Base-by-base conservation (phyloP, 2,888 invertebrate genomes). In the Netelia fuscicornis region DNA sequence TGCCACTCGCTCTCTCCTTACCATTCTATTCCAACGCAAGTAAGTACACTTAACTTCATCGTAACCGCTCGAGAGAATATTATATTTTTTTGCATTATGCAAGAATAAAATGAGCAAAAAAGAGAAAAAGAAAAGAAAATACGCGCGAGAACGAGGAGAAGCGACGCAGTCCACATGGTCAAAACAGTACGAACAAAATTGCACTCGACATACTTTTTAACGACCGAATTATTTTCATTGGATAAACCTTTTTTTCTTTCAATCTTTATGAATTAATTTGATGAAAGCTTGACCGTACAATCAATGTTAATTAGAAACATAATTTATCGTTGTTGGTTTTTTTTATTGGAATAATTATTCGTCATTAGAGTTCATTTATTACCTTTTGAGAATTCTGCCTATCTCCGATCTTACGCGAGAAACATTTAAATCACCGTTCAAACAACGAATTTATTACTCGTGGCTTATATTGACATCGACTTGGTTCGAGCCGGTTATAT, bases 391-490 rank as follows among this genome's bases (percentile, higher is more conserved):
- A 67, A 42, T 76, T 52, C 17, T 60, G 48, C 25, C 56, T 9
- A n/a, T 75, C 17, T 44, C 20, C n/a, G 52, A 64, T 10, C 52
- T 5, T 10, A 17, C 8, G 13, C 6, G 0, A 20, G 56, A 64
- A 17, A 48, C n/a, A 30, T 54, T 74, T 56, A 17, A 65, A 67
- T 74, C 58, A 74, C 48, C 67, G 20, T 68, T 81, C 20, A 48
- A 75, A 60, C 25, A 44, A 23, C 23, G 64, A 72, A 72, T 80
- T 80, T 80, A 56, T 80, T 62, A 54, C 62, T 72, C 65, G 44
- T 80, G 48, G 62, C 62, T 78, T 52, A 20, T 30, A 20, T 48
- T 52, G 70, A 60, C 52, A 17, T 25, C 20, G 48, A 20, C 58
- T 67, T 60, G 42, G 56, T 20, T 71, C 56, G n/a, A 71, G 64